Percentiles rank a stretch among this genome's conserved stretches.
Conservation (phyloP, 2,888 invertebrate genomes). For the Embidobia sp. region DNA sequence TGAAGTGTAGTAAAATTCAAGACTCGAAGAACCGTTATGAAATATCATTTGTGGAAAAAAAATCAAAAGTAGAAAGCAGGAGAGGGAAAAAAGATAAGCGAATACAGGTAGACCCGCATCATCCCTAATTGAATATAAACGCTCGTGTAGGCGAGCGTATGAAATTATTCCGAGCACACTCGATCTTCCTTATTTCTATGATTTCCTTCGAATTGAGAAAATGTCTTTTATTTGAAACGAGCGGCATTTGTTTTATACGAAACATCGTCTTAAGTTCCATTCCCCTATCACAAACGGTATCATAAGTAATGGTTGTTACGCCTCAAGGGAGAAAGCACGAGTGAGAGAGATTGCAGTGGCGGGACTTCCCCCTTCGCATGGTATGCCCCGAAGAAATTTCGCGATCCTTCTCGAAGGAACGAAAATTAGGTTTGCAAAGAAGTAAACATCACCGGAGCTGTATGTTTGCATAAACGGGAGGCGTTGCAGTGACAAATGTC, state of each 20-base stretch:
- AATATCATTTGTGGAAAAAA: too few species aligned
- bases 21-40: too few species aligned
- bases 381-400: constrained; percentile 70
- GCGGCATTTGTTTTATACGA: constrained; percentile 62
- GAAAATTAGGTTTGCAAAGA: constrained; percentile 80
- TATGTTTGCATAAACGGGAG: constrained; percentile 78
- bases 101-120: constrained; percentile 9
- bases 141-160: constrained; percentile 21
- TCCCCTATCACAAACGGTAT: constrained; percentile 66
- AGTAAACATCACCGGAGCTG: constrained; percentile 77
- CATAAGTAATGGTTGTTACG: constrained; percentile 66
- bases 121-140: constrained; percentile 49
- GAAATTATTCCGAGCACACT: constrained; percentile 51
- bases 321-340: constrained; percentile 60
- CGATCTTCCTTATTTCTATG: constrained; percentile 37
- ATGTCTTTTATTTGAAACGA: constrained; percentile 57
- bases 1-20: too few species aligned
- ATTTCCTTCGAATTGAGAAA: constrained; percentile 52
- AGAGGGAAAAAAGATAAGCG: background rate
- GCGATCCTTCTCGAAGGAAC: constrained; percentile 69
- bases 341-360: constrained; percentile 54
- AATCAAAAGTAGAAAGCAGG: background rate
- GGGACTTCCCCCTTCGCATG: constrained; percentile 46
- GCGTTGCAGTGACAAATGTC: constrained; percentile 78
- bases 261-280: constrained; percentile 60